These are phyloP conservation scores for Leucophenga montana DNA, from an alignment of 2,888 invertebrate genomes.

Conservation along the genomic window DNA sequence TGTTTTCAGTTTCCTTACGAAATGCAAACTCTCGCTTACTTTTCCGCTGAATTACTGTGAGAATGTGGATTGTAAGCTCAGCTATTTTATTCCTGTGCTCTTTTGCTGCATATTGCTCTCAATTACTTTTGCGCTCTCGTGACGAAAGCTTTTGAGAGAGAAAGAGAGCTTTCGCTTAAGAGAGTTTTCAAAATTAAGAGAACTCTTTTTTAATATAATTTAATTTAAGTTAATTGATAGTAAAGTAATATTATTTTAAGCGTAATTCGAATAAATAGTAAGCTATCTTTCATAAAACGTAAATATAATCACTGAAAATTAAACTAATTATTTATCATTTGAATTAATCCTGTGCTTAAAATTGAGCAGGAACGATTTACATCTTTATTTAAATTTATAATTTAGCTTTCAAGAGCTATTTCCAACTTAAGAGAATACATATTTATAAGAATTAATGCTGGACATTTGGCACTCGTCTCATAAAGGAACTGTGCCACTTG, in stretches of 20 bases:
- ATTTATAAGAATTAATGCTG: not conserved
- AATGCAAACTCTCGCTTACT: not conserved
- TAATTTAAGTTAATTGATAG: too few species aligned
- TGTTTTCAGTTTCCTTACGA: conserved; percentile 34
- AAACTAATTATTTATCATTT: too few species aligned
- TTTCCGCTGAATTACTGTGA: conserved; percentile 1
- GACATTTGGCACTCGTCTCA: conserved; percentile 31
- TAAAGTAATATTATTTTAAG: too few species aligned
- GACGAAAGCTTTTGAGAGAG: not conserved
- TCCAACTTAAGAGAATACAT: not conserved
- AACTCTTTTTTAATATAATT: too few species aligned
- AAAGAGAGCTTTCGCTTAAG: not conserved
- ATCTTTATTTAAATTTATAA: not conserved
- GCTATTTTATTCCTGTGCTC: conserved; percentile 30
- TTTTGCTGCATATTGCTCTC: conserved; percentile 25
- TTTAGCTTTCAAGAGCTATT: not conserved
- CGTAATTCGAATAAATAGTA: too few species aligned
- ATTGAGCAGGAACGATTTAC: too few species aligned
- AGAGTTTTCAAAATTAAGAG: not conserved
- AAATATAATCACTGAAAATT: too few species aligned
- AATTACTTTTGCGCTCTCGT: not conserved
- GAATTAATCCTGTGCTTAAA: too few species aligned
- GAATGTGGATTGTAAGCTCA: conserved; percentile 45
- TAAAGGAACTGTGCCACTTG: conserved; percentile 58
- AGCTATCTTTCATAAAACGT: too few species aligned